Evolutionary conservation across 2,113 vertebrate genomes (phyloP).

Genomic region (Dromiciops gliroides): DNA sequence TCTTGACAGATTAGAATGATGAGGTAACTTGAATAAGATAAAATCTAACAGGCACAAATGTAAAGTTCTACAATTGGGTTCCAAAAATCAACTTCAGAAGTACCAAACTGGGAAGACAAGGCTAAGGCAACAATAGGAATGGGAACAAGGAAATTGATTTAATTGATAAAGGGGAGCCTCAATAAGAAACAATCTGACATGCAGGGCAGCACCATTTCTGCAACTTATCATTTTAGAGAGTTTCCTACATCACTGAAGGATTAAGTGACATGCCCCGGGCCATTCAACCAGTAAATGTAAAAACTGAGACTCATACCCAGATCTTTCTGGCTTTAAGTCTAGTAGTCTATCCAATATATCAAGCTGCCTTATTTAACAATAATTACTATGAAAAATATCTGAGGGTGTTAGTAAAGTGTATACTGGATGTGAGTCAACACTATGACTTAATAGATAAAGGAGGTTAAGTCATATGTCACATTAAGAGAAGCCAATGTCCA

Average conservation of each 20-base stretch:
- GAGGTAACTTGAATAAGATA: not conserved
- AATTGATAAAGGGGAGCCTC: not conserved
- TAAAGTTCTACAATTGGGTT: not conserved
- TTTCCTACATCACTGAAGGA: not conserved
- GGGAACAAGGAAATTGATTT: not conserved
- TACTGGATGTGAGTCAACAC: not conserved
- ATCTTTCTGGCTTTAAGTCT: not conserved
- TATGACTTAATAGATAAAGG: not conserved
- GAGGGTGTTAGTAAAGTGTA: not conserved
- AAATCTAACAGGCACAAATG: not conserved
- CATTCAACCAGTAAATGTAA: not conserved
- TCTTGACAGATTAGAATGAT: not conserved
- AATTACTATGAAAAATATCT: not conserved
- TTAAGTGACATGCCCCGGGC: not conserved
- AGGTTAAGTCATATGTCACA: not conserved
- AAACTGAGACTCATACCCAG: not conserved
- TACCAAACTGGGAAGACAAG: not conserved
- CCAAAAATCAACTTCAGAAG: not conserved
- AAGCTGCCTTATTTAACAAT: not conserved
- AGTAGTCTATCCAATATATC: not conserved
- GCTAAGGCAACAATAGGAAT: not conserved
- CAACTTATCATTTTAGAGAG: not conserved
- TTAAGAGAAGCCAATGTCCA: not conserved
- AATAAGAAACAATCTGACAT: not conserved
- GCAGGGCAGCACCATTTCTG: not conserved